Conservation (phyloP, 2,113 vertebrate species). For the Leucosticte australis region DNA sequence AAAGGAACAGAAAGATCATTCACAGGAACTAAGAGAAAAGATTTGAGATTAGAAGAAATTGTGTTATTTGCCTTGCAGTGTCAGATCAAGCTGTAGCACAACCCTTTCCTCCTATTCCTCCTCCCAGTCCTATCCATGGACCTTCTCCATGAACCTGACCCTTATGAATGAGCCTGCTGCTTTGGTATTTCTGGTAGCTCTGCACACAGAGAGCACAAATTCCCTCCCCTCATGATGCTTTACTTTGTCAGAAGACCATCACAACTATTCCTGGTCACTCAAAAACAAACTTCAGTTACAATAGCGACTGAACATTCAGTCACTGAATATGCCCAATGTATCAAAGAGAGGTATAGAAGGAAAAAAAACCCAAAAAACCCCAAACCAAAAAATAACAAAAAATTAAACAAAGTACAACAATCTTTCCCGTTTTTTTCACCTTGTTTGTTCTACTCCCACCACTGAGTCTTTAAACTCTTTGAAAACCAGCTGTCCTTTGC, state of each 20-base stretch:
- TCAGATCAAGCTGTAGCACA: background rate
- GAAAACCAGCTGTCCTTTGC: background rate
- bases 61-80: background rate
- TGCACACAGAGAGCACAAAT: background rate
- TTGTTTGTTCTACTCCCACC: background rate
- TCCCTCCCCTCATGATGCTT: background rate
- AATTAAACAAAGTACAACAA: background rate
- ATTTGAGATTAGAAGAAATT: background rate
- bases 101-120: background rate
- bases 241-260: background rate
- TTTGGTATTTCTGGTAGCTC: background rate
- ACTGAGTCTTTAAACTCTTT: background rate
- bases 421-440: background rate
- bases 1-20: background rate
- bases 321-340: background rate
- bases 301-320: background rate
- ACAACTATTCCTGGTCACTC: background rate
- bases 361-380: background rate
- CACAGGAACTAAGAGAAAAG: background rate
- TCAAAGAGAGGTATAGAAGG: background rate
- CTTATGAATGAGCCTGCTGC: background rate
- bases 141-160: background rate
- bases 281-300: background rate
- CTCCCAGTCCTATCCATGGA: background rate
- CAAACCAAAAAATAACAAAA: background rate